Base-by-base conservation (phyloP, 1,140 invertebrate genomes). In the Eufriesea mexicana region DNA sequence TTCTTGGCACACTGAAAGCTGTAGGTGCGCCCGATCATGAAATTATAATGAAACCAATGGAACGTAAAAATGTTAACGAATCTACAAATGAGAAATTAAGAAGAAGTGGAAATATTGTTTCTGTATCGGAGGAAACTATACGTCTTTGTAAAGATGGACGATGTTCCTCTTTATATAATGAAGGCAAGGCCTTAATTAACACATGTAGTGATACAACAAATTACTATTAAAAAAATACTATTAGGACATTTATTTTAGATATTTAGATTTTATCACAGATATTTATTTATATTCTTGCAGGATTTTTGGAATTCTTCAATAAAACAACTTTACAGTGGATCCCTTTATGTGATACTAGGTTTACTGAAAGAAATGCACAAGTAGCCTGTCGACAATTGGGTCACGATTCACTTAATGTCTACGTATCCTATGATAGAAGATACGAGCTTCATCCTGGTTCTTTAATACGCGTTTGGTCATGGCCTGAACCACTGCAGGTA, bases 321-420 rank as follows among this genome's bases (percentile, higher is more conserved):
- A 95, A 95, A 76, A 99, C 99, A 8, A 99, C 98, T 0, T 94
- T 98, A 16, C 98, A 99, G 92, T 99, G 98, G 98, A 97, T 99
- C 59, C 98, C 99, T 0, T 96, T 99, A 91, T 99, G 99, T 94
- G 99, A 99, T 95, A 95, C 96, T 70, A 95, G 98, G 78, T 99
- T 99, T 92, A 99, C 98, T 0, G 98, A 99, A 92, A 95, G 98
- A 90, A 99, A 99, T 93, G 98, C 98, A 6, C 96, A 98, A 95
- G 98, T 99, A 2, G 98, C 99, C 0, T 99, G 99, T 91, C 95
- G 97, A 35, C 98, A 99, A 92, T 93, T 99, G n/a, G 98, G 98
- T 25, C 97, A 97, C 88, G 97, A 98, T 92, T 96, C 96, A 0
- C 95, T 99, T 23, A 99, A 99, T 93, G 97, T 98, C 2, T 98